These are phyloP conservation scores for Stratiomys singularior DNA, from an alignment of 2,888 invertebrate genomes.

Conservation along the genomic window DNA sequence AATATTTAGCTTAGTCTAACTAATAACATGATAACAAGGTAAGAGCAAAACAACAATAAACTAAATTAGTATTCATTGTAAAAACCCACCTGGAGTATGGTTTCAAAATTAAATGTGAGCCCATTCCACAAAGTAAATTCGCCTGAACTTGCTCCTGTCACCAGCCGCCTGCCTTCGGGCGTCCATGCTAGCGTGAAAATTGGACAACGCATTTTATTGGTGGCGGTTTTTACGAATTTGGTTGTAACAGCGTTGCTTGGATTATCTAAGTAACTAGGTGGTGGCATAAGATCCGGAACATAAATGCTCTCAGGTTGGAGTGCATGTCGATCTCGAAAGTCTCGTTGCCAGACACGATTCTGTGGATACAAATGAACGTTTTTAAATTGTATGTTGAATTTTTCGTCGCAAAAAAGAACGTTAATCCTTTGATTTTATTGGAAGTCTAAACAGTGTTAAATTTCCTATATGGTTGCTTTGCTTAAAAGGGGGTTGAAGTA, in stretches of 20 bases:
- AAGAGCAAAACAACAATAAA: no score
- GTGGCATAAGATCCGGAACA: constrained; percentile 92
- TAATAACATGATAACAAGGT: no score
- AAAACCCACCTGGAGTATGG: constrained; percentile 89
- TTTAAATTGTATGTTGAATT: constrained; percentile 7
- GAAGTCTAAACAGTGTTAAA: no score
- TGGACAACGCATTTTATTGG: constrained; percentile 99
- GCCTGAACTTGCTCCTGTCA: constrained; percentile 98
- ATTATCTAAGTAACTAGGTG: constrained; percentile 92
- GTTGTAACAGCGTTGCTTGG: constrained; percentile 96
- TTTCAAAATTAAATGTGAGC: constrained; percentile 99
- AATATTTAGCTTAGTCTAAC: no score
- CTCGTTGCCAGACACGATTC: constrained; percentile 95
- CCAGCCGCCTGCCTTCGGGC: constrained; percentile 95
- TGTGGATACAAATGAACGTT: constrained; percentile 60
- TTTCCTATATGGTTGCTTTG: no score
- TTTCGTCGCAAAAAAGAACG: no score
- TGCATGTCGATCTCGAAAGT: constrained; percentile 86
- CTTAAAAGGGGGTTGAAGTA: no score
- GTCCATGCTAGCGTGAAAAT: constrained; percentile 99
- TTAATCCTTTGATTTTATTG: no score
- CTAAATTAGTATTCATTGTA: no score
- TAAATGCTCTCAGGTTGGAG: constrained; percentile 97
- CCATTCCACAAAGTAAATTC: constrained; percentile 99
- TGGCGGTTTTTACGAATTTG: constrained; percentile 97